Evolutionary conservation across 2,797 vertebrate genomes (phyloP), one percentile per base, ranked within the genome.

Genomic region (Coccyzus lansbergi): DNA sequence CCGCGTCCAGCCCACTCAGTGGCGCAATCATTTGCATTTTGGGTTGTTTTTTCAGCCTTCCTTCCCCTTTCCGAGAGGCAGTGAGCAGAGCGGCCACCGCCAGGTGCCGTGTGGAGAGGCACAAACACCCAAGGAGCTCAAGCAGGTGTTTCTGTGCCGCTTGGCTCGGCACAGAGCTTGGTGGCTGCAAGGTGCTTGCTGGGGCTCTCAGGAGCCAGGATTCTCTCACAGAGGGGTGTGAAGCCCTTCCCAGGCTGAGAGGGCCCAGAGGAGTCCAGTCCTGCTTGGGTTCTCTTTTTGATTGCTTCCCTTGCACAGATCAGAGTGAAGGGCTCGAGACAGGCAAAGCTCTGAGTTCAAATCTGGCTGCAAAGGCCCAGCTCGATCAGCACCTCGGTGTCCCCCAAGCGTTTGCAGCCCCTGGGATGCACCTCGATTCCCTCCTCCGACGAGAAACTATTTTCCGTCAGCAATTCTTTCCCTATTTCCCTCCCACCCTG

Each of bases 331-430:
- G 12, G 46, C 17, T 75, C 15, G 19, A 42, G 52, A 31, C 4
- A 26, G 20, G 26, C 0, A 4, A 4, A 65, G 24, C 9, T 34
- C 46, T 4, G 16, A 12, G 33, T 18, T 42, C 34, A 19, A 21
- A 24, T 18, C 56, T 31, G 40, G 28, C 18, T 7, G 14, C 0
- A 0, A 53, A 62, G 31, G 1, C 11, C 14, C 72, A 36, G n/a
- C 24, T 67, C 68, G 63, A 52, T 22, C 53, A 63, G 29, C 31
- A 29, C 19, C 13, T 63, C 3, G 0, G 21, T 3, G 1, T 12
- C 31, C 38, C 16, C 9, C 22, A 31, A 80, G 31, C 1, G 1
- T 20, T 11, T 17, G 20, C 13, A 67, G n/a, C 24, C 53, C 44
- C 36, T 22, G 19, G n/a, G 28, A 48, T 11, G 8, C 31, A n/a